Base-by-base conservation (phyloP, 2,888 invertebrate genomes). In the Lepeophtheirus nordmannii region DNA sequence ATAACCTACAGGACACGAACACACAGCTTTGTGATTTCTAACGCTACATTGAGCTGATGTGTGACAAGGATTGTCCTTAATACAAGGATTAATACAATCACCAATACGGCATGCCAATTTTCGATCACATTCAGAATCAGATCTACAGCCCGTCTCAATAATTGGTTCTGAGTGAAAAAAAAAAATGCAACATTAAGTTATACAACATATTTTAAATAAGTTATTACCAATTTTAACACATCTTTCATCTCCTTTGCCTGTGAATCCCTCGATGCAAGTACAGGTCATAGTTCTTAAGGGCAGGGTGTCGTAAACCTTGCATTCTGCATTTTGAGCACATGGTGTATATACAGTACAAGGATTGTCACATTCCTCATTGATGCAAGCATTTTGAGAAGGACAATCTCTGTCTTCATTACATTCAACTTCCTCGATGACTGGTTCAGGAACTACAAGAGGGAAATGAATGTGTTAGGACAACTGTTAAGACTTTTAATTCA, bases 241-340 rank as follows among this genome's bases (percentile, higher is more conserved):
- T 53, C 37, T 22, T n/a, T 53, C 81, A 71, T 89, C 87, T 11
- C 91, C 89, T 75, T 91, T 89, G 70, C 91, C 91, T 70, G 85
- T 81, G 72, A 83, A 85, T 69, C 89, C 89, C 68, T 83, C 83
- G 68, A 86, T 81, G 74, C 91, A 92, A 73, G 86, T 83, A 74
- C 91, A 91, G 68, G 87, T 83, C 82, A 91, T 87, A 10, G 89
- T 89, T 71, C 90, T 82, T 77, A 89, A 81, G 8, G 91, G 91
- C 69, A 90, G 76, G 0, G 89, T 88, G 73, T 90, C 86, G 30
- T 89, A 84, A 11, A 91, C 90, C 10, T 84, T 82, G 74, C 92
- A 92, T 70, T 85, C 81, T 0, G 91, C 89, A 68, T 73, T 73
- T 41, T 68, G 67, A 22, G 71, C 71, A 67, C 90, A 91, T 1